Conservation (phyloP, 2,797 vertebrate species). For the Scolopax rusticola region DNA sequence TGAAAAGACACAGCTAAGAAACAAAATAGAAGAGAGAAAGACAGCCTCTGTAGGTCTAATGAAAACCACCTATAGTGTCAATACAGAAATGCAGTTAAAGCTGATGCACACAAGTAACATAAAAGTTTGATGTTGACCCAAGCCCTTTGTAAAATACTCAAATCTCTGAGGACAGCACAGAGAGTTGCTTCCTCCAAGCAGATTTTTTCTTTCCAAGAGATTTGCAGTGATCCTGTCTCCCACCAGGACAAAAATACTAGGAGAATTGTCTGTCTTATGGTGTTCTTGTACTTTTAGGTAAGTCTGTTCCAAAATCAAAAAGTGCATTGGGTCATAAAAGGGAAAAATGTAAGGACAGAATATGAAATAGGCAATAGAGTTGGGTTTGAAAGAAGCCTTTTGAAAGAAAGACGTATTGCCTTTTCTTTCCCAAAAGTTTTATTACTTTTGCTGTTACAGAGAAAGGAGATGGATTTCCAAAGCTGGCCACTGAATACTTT, state of each 20-base stretch:
- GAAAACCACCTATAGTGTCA: neutral
- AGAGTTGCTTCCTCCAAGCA: neutral
- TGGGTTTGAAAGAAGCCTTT: neutral
- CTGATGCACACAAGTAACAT: neutral
- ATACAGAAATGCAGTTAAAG: neutral
- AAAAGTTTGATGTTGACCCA: neutral
- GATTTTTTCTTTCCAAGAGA: neutral
- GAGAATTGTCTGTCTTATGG: neutral
- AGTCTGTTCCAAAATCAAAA: neutral
- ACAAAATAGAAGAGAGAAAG: neutral
- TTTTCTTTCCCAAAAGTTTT: neutral
- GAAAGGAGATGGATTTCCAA: neutral
- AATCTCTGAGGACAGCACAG: neutral
- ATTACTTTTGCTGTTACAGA: neutral
- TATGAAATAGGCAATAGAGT: neutral
- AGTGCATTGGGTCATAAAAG: neutral
- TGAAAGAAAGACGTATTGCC: neutral
- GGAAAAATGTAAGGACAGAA: neutral
- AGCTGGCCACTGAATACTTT: neutral
- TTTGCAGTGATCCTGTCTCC: conserved; percentile 15
- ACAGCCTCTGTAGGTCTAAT: neutral
- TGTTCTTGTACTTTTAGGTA: neutral
- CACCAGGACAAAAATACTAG: neutral
- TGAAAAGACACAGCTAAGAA: neutral
- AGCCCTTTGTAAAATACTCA: neutral